Conservation (phyloP, 2,797 vertebrate genomes). For the Rhinoraja longicauda region DNA sequence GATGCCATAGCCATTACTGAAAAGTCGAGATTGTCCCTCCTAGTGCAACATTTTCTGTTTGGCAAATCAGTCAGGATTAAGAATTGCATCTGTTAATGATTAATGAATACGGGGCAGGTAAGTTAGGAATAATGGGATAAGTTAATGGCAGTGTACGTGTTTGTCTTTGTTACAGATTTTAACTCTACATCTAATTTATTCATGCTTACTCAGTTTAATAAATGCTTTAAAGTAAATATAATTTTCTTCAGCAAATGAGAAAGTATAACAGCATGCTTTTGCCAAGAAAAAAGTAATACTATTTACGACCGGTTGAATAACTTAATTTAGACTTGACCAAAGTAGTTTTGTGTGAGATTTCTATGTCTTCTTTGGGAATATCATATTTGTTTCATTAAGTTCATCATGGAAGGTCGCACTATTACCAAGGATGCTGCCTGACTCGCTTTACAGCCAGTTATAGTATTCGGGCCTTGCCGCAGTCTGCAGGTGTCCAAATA, state of each 20-base stretch:
- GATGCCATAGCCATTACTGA: neutral
- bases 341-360: neutral
- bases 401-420: no score
- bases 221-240: constrained; percentile 16
- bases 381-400: neutral
- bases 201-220: neutral
- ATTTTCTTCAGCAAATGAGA: neutral
- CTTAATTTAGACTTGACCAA: neutral
- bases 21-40: neutral
- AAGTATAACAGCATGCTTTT: neutral
- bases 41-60: neutral
- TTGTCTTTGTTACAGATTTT: neutral
- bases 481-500: no score
- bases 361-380: neutral
- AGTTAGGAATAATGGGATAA: no score
- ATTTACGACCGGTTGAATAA: neutral
- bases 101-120: neutral
- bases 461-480: no score
- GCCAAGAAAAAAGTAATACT: neutral
- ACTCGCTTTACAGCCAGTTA: no score
- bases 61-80: neutral
- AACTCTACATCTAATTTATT: neutral
- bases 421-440: no score
- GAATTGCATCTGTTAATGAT: neutral
- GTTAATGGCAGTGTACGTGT: neutral